Evolutionary conservation across 2,113 vertebrate species (phyloP).

Genomic region (Chloebia gouldiae): DNA sequence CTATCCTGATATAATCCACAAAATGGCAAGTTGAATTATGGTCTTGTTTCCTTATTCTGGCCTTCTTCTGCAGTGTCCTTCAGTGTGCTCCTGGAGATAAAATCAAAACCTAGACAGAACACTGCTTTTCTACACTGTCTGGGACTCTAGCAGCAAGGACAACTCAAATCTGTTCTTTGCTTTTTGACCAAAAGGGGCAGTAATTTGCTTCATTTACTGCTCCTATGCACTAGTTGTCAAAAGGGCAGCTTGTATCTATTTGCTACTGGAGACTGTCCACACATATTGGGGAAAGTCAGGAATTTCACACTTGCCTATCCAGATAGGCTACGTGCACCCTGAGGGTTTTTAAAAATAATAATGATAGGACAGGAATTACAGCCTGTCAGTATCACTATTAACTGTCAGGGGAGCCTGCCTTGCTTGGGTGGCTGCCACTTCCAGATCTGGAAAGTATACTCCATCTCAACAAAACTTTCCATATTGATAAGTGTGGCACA

Average conservation of each 20-base stretch:
- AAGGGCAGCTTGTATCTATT: slow-evolving; percentile 14
- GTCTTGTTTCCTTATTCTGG: not conserved
- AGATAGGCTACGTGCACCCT: not conserved
- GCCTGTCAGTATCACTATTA: not conserved
- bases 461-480: not conserved
- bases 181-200: not conserved
- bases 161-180: not conserved
- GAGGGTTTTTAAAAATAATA: not conserved
- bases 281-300: slow-evolving; percentile 6
- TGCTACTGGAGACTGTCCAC: not conserved
- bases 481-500: not conserved
- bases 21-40: not conserved
- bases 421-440: not conserved
- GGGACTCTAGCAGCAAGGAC: not conserved
- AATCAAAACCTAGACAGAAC: not conserved
- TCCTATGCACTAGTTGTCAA: not conserved
- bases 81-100: not conserved
- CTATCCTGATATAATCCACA: not conserved
- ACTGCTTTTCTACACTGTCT: not conserved
- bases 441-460: not conserved
- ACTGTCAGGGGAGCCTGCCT: not conserved
- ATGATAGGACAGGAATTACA: not conserved
- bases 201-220: not conserved
- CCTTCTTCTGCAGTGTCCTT: not conserved
- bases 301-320: slow-evolving; percentile 32